Conservation (phyloP, 1,140 invertebrate species). For the Drosophila miranda region DNA sequence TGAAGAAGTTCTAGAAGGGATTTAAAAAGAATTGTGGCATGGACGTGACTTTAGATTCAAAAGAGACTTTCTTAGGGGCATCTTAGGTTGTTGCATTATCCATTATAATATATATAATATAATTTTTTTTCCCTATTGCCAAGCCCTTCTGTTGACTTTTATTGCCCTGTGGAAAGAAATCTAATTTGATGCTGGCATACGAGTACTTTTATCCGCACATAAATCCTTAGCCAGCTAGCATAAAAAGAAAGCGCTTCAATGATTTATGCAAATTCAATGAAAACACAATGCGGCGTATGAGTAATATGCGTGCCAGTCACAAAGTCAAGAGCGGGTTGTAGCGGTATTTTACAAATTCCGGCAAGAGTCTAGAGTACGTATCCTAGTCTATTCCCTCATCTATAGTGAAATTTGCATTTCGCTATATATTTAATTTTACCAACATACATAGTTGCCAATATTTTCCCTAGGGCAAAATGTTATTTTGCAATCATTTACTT, state of each 20-base stretch:
- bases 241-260: conserved; percentile 15
- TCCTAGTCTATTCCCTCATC: conserved; percentile 2
- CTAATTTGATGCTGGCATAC: background rate
- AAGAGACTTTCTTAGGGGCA: no score
- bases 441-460: conserved; percentile 11
- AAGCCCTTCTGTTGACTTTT: background rate
- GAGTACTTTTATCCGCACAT: background rate
- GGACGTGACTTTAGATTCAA: no score
- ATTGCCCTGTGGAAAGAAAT: background rate
- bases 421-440: conserved; percentile 23
- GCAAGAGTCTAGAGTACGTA: no score
- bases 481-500: conserved; percentile 48
- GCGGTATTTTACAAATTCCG: no score
- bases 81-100: no score
- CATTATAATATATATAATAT: no score
- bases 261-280: conserved; percentile 48
- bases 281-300: conserved; percentile 17
- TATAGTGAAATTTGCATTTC: conserved; percentile 13
- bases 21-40: no score
- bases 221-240: conserved; percentile 11
- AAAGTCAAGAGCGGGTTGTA: conserved; percentile 8
- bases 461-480: conserved; percentile 31
- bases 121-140: background rate
- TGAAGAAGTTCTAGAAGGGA: no score
- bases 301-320: conserved; percentile 14